Evolutionary conservation across 2,888 invertebrate species (phyloP).

Genomic region (Acronicta leporina): DNA sequence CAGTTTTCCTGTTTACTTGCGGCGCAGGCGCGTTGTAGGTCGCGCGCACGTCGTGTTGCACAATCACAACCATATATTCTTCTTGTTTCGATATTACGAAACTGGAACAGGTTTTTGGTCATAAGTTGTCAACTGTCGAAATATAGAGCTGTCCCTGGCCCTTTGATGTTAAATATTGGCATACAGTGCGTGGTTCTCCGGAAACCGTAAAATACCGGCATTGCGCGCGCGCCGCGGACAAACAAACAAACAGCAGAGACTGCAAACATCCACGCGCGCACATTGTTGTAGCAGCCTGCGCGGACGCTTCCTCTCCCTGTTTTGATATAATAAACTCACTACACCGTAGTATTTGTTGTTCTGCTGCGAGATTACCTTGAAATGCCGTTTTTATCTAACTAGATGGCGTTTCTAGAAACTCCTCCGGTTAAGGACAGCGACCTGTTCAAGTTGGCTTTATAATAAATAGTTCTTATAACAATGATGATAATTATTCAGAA

Average conservation of each 20-base stretch:
- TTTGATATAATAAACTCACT: constrained; percentile 53
- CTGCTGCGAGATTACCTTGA: constrained; percentile 45
- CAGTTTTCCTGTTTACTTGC: constrained; percentile 68
- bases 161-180: constrained; percentile 37
- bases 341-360: constrained; percentile 48
- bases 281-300: constrained; percentile 59
- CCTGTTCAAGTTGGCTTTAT: constrained; percentile 16
- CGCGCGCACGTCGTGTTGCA: constrained; percentile 55
- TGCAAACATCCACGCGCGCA: constrained; percentile 61
- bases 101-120: constrained; percentile 57
- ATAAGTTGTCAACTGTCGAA: constrained; percentile 27
- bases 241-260: constrained; percentile 67
- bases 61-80: constrained; percentile 54
- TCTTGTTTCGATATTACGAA: constrained; percentile 54
- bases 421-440: constrained; percentile 45
- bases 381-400: constrained; percentile 19
- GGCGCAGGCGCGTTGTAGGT: constrained; percentile 56
- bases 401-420: constrained; percentile 45
- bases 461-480: constrained; percentile 3
- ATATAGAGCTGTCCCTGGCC: constrained; percentile 16
- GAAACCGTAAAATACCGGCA: constrained; percentile 72
- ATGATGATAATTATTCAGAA: neutral
- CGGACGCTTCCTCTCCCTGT: constrained; percentile 66
- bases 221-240: constrained; percentile 67
- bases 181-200: constrained; percentile 54